Base-by-base conservation (phyloP, 2,113 vertebrate species). In the Circaetus gallicus region DNA sequence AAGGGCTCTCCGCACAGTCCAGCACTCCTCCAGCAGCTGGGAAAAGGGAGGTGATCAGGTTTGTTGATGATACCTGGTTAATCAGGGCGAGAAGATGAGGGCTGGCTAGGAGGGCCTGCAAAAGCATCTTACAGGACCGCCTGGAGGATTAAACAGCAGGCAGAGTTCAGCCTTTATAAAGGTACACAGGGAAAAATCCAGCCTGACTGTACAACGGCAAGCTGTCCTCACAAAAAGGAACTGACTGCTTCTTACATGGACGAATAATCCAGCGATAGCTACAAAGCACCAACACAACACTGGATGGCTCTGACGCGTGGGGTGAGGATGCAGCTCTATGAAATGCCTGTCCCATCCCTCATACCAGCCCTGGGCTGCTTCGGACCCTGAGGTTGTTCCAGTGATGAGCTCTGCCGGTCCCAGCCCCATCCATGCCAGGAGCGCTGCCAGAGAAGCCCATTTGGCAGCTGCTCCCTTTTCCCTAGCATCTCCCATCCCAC, bases 311-410 rank as follows among this genome's bases (percentile, higher is more conserved):
- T 24, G 34, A 34, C 19, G 17, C 0, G 1, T 1, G 11, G 4
- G 34, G 12, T 17, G 43, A 74, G 43, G 62, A 31, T 16, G 15
- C 55, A 58, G 55, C 26, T 58, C 72, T 45, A 9, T 8, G 6
- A 34, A 47, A 55, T 1, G 2, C 22, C 40, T 50, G 18, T 32
- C 14, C n/a, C 28, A 19, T 11, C 63, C 43, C 34, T 63, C 0
- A 1, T 26, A 9, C 74, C 0, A 0, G 18, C 31, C 28, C 29
- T 2, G 1, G 21, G 50, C 43, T 71, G 38, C 55, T 31, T 31
- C 0, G 1, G 55, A 32, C 10, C 47, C 66, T 1, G 4, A 21
- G 21, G 16, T 31, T 0, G 0, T 31, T 19, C 47, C 20, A 2
- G 31, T 22, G 40, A 38, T 0, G 5, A 61, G 40, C 28, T 40